Percentiles rank a stretch among this genome's conserved stretches.
Conservation (phyloP, 2,888 invertebrate genomes). For the Lobophora halterata region DNA sequence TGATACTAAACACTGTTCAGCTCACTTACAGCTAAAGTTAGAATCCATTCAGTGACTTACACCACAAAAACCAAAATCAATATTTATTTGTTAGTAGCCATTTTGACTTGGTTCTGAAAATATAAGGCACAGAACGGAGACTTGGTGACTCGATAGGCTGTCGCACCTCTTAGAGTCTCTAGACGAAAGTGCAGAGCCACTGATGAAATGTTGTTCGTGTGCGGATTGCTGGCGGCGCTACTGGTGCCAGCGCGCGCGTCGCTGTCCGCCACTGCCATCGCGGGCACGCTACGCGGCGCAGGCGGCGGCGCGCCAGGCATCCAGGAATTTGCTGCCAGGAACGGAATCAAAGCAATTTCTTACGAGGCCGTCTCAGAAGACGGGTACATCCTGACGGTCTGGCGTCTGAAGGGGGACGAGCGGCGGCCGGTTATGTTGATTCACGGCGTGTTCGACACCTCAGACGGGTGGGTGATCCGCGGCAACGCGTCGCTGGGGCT, state of each 20-base stretch:
- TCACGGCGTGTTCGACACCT: conserved; percentile 41
- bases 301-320: conserved; percentile 28
- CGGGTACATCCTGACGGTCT: conserved; percentile 41
- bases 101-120: too few relatives aligned
- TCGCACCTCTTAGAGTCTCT: too few relatives aligned
- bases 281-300: conserved; percentile 10
- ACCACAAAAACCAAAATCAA: too few relatives aligned
- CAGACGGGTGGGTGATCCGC: conserved; percentile 39
- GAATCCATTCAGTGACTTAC: too few relatives aligned
- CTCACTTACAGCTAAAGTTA: too few relatives aligned
- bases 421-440: conserved; percentile 32
- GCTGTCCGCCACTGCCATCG: background rate
- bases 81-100: too few relatives aligned
- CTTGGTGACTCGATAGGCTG: too few relatives aligned
- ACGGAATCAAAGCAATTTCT: conserved; percentile 28
- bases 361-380: conserved; percentile 41
- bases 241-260: background rate
- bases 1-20: too few relatives aligned
- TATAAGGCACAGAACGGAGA: too few relatives aligned
- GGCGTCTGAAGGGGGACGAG: conserved; percentile 34
- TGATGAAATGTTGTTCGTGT: too few relatives aligned
- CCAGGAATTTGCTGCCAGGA: conserved; percentile 27
- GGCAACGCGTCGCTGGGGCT: conserved; percentile 38
- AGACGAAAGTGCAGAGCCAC: too few relatives aligned
- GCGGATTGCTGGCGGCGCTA: too few relatives aligned